Evolutionary conservation across 2,888 invertebrate species (phyloP).

Genomic region (Stegana nigrithorax): DNA sequence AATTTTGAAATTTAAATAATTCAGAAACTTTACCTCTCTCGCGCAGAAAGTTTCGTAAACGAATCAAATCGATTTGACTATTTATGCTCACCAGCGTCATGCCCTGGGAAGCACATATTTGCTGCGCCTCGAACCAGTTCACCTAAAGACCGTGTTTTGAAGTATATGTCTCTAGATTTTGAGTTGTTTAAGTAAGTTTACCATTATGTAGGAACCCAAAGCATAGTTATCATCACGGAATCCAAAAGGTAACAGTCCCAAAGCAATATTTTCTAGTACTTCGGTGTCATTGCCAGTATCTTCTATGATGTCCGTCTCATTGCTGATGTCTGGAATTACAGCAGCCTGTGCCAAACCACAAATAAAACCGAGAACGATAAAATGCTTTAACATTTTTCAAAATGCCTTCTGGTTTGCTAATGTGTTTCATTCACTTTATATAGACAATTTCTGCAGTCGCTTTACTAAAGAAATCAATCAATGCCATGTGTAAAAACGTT

Average conservation of each 20-base stretch:
- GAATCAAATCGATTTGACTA: not conserved
- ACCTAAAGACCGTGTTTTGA: too few relatives aligned
- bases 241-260: not conserved
- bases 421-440: not conserved
- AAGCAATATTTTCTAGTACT: not conserved
- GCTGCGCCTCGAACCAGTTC: conserved; percentile 40
- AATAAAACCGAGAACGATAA: not conserved
- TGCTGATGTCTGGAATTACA: not conserved
- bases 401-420: not conserved
- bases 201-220: conserved; percentile 13
- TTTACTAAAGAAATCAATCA: not conserved
- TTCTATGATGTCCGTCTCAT: not conserved
- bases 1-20: too few relatives aligned
- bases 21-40: not conserved
- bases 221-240: conserved; percentile 34
- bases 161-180: not conserved
- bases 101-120: conserved; percentile 32
- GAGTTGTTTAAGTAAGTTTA: not conserved
- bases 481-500: too few relatives aligned
- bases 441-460: not conserved
- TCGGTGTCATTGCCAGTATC: not conserved
- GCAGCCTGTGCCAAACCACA: not conserved
- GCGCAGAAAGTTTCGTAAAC: conserved; percentile 9
- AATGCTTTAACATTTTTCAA: not conserved
- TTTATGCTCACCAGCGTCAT: conserved; percentile 36